Evolutionary conservation across 2,888 invertebrate genomes (phyloP), one percentile per base, ranked within the genome.

Genomic region (Leucoma salicis): DNA sequence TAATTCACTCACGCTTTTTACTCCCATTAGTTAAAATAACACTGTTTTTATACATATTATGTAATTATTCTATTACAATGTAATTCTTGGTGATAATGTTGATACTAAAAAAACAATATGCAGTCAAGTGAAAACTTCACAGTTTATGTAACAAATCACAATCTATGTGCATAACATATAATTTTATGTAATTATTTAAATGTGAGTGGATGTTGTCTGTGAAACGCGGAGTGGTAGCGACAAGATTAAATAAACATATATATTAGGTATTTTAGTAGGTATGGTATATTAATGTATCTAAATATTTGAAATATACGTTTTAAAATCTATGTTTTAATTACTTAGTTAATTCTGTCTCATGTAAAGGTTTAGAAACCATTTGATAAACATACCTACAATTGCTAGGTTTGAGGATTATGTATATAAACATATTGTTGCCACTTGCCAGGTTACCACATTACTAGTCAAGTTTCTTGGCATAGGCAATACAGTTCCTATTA

Each of bases 141-240:
- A n/a, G 36, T 21, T 57, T 60, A 55, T 50, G 48, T 62, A 60
- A 61, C 28, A 35, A 42, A 53, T 47, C 46, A 57, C 45, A 57
- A 49, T n/a, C n/a, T n/a, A n/a, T 53, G 47, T 49, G 40, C 27
- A 27, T n/a, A 27, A 27, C 27, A 27, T 41, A 46, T 58, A 40
- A 42, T 55, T 57, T 57, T 46, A 62, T 55, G 53, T 61, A 62
- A 60, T 60, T 50, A 55, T 54, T 52, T 43, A 42, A 45, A 55
- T 57, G 41, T 44, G 31, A 16, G 32, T 32, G 27, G 33, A 14
- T 29, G 36, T 13, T 14, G 3, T 1, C 14, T 34, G 18, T 11
- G 12, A 0, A 15, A 29, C 33, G 38, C 34, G 24, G 31, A 10
- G 32, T 18, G 31, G 29, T 4, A 21, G 31, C 39, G 38, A 13